These are phyloP conservation scores for Brachyhypopomus occidentalis DNA, from an alignment of 2,113 vertebrate genomes.

Conservation along the genomic window DNA sequence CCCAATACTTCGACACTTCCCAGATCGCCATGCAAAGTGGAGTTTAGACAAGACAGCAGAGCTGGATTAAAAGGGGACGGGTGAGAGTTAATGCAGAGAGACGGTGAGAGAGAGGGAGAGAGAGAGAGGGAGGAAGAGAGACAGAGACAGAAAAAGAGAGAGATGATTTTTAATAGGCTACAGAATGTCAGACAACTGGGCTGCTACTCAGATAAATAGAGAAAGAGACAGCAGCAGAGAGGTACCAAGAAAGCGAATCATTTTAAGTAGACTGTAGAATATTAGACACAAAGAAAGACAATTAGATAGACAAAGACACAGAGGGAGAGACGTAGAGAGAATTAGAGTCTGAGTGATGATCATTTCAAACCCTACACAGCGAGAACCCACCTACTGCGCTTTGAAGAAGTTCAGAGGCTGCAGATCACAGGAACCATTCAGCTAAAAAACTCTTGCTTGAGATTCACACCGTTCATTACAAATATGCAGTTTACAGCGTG, in stretches of 20 bases:
- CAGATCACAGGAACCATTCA: too few relatives aligned
- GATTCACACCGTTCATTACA: too few relatives aligned
- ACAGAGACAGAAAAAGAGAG: neutral
- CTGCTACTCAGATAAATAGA: too few relatives aligned
- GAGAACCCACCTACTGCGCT: neutral
- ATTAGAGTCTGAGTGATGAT: too few relatives aligned
- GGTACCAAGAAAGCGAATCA: too few relatives aligned
- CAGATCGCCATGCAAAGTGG: slow-evolving; percentile 24
- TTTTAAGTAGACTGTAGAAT: neutral
- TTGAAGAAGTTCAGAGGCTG: neutral
- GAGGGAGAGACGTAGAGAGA: too few relatives aligned
- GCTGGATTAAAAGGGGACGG: slow-evolving; percentile 16
- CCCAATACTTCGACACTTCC: slow-evolving; percentile 24
- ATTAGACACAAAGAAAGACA: slow-evolving; percentile 10
- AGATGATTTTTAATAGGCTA: too few relatives aligned
- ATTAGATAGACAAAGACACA: neutral
- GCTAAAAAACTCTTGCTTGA: too few relatives aligned
- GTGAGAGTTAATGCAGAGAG: neutral
- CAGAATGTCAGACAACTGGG: too few relatives aligned
- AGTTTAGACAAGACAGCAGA: slow-evolving; percentile 4
- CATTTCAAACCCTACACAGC: too few relatives aligned
- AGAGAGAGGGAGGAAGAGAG: slow-evolving; percentile 6
- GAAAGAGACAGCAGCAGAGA: too few relatives aligned
- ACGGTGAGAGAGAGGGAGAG: slow-evolving; percentile 22
- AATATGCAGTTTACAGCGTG: neutral